Percentiles rank a stretch among this genome's conserved stretches.
phyloP scores from a whole-genome alignment of 1,140 invertebrate species.

The Formica selysi region DNA sequence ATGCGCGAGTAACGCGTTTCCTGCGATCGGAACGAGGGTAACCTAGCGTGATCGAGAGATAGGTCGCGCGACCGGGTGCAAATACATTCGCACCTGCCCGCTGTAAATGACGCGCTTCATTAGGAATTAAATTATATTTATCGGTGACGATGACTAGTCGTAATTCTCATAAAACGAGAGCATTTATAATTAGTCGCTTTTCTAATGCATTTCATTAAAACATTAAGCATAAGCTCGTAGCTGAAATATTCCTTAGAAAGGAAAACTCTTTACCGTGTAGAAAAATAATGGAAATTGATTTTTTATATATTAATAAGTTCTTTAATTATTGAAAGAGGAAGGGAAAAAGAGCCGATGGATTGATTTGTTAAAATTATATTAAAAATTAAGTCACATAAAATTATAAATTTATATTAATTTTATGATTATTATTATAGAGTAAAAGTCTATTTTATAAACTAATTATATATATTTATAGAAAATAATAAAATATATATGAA shows the following conservation, averaged over 20 bases:
- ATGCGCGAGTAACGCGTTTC: background rate
- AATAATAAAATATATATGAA: background rate
- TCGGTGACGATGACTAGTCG: background rate
- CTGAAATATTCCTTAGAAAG: background rate
- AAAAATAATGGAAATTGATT: background rate
- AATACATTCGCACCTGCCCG: slow-evolving; percentile 45
- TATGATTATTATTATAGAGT: background rate
- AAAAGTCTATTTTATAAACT: background rate
- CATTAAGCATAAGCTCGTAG: background rate
- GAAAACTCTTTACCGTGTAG: background rate
- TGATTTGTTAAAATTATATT: background rate
- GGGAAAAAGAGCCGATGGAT: too few relatives aligned
- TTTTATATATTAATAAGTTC: background rate
- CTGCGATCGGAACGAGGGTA: slow-evolving; percentile 33
- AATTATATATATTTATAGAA: background rate
- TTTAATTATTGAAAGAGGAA: background rate
- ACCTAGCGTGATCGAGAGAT: slow-evolving; percentile 42
- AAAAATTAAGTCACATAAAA: background rate
- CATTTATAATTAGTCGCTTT: background rate
- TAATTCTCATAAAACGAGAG: background rate
- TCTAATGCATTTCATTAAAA: background rate
- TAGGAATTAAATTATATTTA: slow-evolving; percentile 33
- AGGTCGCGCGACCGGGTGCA: slow-evolving; percentile 30
- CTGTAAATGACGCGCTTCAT: background rate
- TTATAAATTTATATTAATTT: background rate